Conservation (phyloP, 1,140 invertebrate genomes). For the Aphaenogaster floridana region DNA sequence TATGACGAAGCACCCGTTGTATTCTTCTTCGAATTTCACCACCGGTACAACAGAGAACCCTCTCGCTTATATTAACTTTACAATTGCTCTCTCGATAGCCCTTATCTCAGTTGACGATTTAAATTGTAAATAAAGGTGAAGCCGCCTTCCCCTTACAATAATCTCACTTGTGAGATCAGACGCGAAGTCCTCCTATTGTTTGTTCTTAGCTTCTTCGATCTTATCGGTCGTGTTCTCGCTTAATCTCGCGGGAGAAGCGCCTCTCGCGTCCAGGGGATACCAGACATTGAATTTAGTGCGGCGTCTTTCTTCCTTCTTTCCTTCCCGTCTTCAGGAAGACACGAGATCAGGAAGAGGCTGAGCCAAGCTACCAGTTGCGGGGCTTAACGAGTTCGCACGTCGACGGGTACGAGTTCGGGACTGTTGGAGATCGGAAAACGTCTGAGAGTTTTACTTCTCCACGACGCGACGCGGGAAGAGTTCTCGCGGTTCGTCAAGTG, state of each 20-base stretch:
- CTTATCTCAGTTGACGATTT: background rate
- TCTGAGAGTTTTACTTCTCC: conserved; percentile 80
- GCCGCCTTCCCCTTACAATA: background rate
- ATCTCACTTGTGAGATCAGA: conserved; percentile 14
- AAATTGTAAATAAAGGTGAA: conserved; percentile 32
- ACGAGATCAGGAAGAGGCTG: conserved; percentile 29
- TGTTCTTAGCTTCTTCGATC: conserved; percentile 13
- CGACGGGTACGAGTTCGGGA: conserved; percentile 75
- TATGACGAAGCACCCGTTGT: conserved; percentile 18
- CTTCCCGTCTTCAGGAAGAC: conserved; percentile 20
- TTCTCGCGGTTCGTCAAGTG: conserved; percentile 62
- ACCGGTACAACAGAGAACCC: conserved; percentile 46
- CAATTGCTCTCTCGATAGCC: conserved; percentile 22
- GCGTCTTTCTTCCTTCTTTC: conserved; percentile 27
- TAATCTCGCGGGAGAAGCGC: conserved; percentile 6
- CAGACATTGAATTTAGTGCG: conserved; percentile 8
- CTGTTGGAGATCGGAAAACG: conserved; percentile 81
- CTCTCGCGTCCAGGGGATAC: background rate
- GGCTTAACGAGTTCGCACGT: conserved; percentile 64
- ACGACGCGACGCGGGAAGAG: conserved; percentile 66
- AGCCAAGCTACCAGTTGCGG: conserved; percentile 21
- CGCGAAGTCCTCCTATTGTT: background rate
- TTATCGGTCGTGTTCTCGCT: conserved; percentile 11
- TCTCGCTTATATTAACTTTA: background rate
- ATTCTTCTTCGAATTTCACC: conserved; percentile 63